phyloP scores from a whole-genome alignment of 2,888 invertebrate genomes.

The Blomia tropicalis region DNA sequence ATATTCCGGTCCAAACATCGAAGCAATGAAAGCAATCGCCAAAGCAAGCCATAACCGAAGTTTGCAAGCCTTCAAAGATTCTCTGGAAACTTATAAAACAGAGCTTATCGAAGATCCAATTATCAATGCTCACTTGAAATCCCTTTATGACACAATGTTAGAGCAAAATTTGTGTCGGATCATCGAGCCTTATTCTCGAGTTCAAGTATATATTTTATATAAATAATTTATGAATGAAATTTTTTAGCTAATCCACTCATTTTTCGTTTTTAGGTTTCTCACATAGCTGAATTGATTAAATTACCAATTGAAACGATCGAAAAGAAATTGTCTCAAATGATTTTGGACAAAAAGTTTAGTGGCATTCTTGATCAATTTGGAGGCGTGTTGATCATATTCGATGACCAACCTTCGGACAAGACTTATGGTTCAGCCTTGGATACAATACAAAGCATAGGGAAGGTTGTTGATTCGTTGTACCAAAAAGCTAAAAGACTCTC shows the following conservation, averaged over 20 bases:
- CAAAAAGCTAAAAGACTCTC: conserved; percentile 97
- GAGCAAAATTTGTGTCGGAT: conserved; percentile 97
- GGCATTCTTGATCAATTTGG: conserved; percentile 97
- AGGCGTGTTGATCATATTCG: conserved; percentile 92
- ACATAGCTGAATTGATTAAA: conserved; percentile 77
- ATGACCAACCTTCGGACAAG: conserved; percentile 80
- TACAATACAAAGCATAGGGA: conserved; percentile 96
- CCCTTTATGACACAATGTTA: conserved; percentile 92
- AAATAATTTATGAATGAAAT: conserved; percentile 8
- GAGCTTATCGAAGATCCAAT: conserved; percentile 91
- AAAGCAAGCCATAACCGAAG: conserved; percentile 91
- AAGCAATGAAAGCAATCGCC: conserved; percentile 95
- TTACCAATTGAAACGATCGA: conserved; percentile 80
- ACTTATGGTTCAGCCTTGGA: conserved; percentile 94
- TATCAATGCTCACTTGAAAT: conserved; percentile 86
- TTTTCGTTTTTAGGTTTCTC: conserved; percentile 42
- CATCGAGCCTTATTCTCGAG: conserved; percentile 94
- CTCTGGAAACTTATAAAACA: conserved; percentile 64
- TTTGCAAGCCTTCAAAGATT: conserved; percentile 82
- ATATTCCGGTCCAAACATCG: conserved; percentile 83
- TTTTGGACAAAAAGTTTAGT: conserved; percentile 83
- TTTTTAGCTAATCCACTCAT: too few species aligned
- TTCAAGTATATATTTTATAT: conserved; percentile 46
- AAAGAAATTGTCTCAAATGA: conserved; percentile 99
- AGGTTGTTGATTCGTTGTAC: conserved; percentile 96